Conservation (phyloP, 2,797 vertebrate species). For the Psittacula derbiana region DNA sequence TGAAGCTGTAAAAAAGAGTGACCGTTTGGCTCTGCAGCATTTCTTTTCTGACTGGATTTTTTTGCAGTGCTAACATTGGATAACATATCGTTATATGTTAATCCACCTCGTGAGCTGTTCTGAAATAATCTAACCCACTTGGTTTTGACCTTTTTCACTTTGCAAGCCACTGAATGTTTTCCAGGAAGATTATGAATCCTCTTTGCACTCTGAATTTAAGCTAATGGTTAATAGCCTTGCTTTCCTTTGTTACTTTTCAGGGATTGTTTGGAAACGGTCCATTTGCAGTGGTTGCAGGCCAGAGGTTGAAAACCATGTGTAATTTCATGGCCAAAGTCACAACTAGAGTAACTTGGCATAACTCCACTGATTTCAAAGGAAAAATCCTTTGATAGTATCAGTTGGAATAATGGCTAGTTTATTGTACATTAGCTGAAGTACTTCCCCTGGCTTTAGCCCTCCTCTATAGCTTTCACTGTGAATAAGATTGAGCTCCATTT, state of each 20-base stretch:
- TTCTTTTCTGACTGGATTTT: background rate
- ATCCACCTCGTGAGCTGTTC: background rate
- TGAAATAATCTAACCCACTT: background rate
- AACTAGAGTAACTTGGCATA: background rate
- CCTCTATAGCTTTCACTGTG: background rate
- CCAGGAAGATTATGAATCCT: background rate
- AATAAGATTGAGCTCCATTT: background rate
- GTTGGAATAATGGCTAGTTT: background rate
- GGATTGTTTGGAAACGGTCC: background rate
- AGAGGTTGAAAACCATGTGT: background rate
- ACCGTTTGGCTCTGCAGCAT: background rate
- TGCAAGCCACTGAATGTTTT: background rate
- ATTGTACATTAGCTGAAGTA: background rate
- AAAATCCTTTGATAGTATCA: background rate
- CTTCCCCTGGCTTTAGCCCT: background rate
- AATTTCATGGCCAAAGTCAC: background rate
- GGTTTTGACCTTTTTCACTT: background rate
- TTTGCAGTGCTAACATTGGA: background rate
- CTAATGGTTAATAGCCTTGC: background rate
- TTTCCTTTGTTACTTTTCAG: background rate
- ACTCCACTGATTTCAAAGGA: slow-evolving; percentile 16
- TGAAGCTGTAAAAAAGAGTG: background rate
- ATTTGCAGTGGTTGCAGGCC: background rate
- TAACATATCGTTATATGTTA: background rate
- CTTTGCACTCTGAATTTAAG: background rate